Evolutionary conservation across 2,888 invertebrate species (phyloP).

Genomic region (Cetonia aurata): DNA sequence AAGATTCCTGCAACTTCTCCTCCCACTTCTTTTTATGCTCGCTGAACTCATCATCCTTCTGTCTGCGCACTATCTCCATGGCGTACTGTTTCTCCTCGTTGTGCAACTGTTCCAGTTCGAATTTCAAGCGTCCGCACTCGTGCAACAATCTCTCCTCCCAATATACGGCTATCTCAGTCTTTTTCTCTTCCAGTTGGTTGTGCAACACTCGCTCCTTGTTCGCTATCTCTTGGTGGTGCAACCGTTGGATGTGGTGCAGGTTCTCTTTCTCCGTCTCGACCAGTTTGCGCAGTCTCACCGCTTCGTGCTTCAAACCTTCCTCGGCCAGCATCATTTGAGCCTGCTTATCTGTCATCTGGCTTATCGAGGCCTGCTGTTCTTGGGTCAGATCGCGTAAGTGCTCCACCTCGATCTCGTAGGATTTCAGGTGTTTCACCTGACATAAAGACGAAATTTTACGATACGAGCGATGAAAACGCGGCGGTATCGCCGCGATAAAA

Average conservation of each 20-base stretch:
- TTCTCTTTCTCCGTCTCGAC: slow-evolving; percentile 66
- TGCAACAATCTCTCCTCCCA: slow-evolving; percentile 75
- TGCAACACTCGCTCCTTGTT: slow-evolving; percentile 64
- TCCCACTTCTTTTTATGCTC: slow-evolving; percentile 71
- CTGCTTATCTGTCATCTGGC: slow-evolving; percentile 70
- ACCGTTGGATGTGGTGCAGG: slow-evolving; percentile 62
- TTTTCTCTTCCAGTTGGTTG: slow-evolving; percentile 68
- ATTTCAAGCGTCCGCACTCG: slow-evolving; percentile 74
- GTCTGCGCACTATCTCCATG: slow-evolving; percentile 69
- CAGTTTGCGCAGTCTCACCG: slow-evolving; percentile 63
- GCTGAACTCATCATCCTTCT: slow-evolving; percentile 72
- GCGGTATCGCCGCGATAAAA: too few relatives aligned
- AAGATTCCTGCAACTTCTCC: slow-evolving; percentile 65
- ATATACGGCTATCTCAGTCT: slow-evolving; percentile 71
- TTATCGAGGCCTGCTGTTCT: slow-evolving; percentile 73
- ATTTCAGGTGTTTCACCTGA: slow-evolving; percentile 69
- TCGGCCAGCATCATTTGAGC: slow-evolving; percentile 71
- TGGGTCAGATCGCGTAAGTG: slow-evolving; percentile 71
- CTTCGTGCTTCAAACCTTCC: slow-evolving; percentile 69
- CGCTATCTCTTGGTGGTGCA: slow-evolving; percentile 65
- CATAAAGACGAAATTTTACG: slow-evolving; percentile 43
- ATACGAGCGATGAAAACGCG: not conserved
- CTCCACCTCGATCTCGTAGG: slow-evolving; percentile 71
- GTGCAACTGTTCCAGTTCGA: slow-evolving; percentile 73
- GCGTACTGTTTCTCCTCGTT: slow-evolving; percentile 73